Conservation (phyloP, 2,888 invertebrate species). For the Euplagia quadripunctaria region DNA sequence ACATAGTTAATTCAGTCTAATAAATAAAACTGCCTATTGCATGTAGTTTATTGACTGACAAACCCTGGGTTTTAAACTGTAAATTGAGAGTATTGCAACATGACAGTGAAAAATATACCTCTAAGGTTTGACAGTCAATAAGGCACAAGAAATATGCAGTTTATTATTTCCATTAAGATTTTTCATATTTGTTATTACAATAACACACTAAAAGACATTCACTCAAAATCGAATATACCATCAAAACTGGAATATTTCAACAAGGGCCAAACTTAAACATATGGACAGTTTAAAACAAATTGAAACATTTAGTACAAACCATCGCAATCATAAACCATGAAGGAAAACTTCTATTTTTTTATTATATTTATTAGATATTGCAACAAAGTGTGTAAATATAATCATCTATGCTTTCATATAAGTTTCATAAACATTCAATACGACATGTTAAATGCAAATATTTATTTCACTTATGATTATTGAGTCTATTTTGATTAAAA, state of each 20-base stretch:
- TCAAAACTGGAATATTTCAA: slow-evolving; percentile 59
- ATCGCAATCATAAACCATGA: slow-evolving; percentile 64
- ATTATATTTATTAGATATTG: slow-evolving; percentile 60
- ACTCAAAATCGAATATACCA: slow-evolving; percentile 63
- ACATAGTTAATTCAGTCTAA: slow-evolving; percentile 82
- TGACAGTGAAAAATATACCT: slow-evolving; percentile 25
- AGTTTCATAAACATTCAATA: slow-evolving; percentile 40
- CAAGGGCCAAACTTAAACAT: slow-evolving; percentile 66
- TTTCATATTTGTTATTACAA: slow-evolving; percentile 81
- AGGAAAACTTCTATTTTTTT: slow-evolving; percentile 60
- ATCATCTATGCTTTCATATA: slow-evolving; percentile 56
- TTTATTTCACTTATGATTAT: slow-evolving; percentile 38
- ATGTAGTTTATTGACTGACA: slow-evolving; percentile 75
- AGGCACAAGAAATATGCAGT: slow-evolving; percentile 79
- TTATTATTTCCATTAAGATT: slow-evolving; percentile 61
- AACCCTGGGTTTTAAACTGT: slow-evolving; percentile 52
- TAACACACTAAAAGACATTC: slow-evolving; percentile 67
- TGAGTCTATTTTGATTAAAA: slow-evolving; percentile 25
- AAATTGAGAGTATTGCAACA: slow-evolving; percentile 15
- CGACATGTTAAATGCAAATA: slow-evolving; percentile 42
- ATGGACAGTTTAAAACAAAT: slow-evolving; percentile 79
- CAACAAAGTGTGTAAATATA: slow-evolving; percentile 58
- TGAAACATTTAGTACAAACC: slow-evolving; percentile 77
- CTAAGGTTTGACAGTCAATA: slow-evolving; percentile 81
- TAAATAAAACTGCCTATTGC: slow-evolving; percentile 73